phyloP scores from a whole-genome alignment of 2,888 invertebrate species.

The Cataglyphis altisquamis region DNA sequence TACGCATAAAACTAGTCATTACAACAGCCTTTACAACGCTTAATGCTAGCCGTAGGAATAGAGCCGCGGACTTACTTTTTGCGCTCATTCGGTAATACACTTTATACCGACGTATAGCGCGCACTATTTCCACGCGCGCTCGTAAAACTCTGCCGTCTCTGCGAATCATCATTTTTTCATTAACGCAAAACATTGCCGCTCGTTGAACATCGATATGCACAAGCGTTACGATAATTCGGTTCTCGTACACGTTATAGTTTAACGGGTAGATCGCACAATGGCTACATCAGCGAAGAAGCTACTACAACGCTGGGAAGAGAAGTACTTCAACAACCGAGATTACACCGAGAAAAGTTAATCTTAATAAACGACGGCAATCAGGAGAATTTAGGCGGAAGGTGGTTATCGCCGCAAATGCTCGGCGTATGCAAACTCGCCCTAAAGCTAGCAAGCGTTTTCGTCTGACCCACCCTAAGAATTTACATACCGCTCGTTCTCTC shows the following conservation, averaged over 20 bases:
- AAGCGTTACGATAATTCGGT: not conserved
- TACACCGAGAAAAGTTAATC: slow-evolving; percentile 85
- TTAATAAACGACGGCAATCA: slow-evolving; percentile 86
- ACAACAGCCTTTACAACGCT: slow-evolving; percentile 71
- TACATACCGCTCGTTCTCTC: slow-evolving; percentile 80
- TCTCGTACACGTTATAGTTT: not conserved
- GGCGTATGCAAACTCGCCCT: slow-evolving; percentile 84
- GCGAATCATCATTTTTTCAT: slow-evolving; percentile 65
- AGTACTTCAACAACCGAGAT: slow-evolving; percentile 73
- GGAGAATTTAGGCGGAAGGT: slow-evolving; percentile 66
- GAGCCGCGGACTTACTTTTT: slow-evolving; percentile 61
- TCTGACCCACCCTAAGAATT: slow-evolving; percentile 80
- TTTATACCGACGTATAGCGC: slow-evolving; percentile 63
- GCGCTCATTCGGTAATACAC: slow-evolving; percentile 62
- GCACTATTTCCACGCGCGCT: slow-evolving; percentile 61
- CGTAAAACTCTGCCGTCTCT: slow-evolving; percentile 50
- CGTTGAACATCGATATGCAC: slow-evolving; percentile 7
- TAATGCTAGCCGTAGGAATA: slow-evolving; percentile 59
- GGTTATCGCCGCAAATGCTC: slow-evolving; percentile 82
- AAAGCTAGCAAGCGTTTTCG: slow-evolving; percentile 69
- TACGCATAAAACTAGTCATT: slow-evolving; percentile 74
- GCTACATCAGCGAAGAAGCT: slow-evolving; percentile 31
- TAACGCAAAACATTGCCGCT: slow-evolving; percentile 39
- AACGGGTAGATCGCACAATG: slow-evolving; percentile 17
- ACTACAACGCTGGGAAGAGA: slow-evolving; percentile 26